A percentile compares a stretch with the other conserved stretches of the same genome.
phyloP scores from a whole-genome alignment of 1,140 invertebrate species.

The Calliphora vicina region DNA sequence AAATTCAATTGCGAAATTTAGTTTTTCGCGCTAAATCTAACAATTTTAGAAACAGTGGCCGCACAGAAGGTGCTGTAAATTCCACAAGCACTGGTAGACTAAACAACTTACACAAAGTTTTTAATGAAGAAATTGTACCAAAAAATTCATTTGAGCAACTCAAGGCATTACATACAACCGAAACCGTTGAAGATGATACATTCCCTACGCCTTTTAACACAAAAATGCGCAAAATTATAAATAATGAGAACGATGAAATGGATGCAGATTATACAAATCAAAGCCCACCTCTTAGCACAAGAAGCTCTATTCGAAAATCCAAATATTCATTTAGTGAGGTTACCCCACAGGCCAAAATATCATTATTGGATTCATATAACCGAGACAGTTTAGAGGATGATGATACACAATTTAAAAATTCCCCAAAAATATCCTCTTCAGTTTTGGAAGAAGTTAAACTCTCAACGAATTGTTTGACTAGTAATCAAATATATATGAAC shows the following conservation, averaged over 20 bases:
- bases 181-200: neutral
- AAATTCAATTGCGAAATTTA: neutral
- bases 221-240: too few relatives aligned
- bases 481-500: slow-evolving; percentile 42
- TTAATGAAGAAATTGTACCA: neutral
- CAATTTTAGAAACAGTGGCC: neutral
- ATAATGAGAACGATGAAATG: neutral
- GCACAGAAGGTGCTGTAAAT: neutral
- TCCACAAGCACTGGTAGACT: neutral
- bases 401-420: neutral
- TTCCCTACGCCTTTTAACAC: neutral
- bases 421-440: neutral
- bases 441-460: neutral
- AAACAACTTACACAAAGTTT: neutral
- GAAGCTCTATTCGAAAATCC: neutral
- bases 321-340: neutral
- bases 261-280: neutral
- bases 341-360: neutral
- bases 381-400: neutral
- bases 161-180: neutral
- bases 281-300: neutral
- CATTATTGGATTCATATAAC: neutral
- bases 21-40: neutral
- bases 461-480: too few relatives aligned
- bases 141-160: neutral